Percentiles rank a stretch among this genome's conserved stretches.
Evolutionary conservation across 2,797 vertebrate species (phyloP).

Genomic region (Cyprinella venusta): DNA sequence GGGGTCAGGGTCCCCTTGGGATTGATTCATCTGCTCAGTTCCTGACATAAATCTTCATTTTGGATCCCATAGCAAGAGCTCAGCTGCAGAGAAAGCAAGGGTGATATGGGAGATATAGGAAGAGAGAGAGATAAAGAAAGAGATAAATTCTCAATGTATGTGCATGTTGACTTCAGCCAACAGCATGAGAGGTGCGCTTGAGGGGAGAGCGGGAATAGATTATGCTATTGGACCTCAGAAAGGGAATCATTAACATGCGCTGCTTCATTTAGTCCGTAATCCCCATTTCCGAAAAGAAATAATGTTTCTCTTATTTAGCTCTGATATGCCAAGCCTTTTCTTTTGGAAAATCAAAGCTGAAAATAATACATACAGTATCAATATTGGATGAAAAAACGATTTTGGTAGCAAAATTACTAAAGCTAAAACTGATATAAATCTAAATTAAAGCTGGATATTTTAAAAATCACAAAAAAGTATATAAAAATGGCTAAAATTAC

Average conservation of each 20-base stretch:
- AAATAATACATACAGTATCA: neutral
- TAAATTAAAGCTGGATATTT: neutral
- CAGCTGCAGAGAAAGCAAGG: slow-evolving; percentile 9
- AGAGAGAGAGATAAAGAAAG: neutral
- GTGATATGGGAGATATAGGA: slow-evolving; percentile 28
- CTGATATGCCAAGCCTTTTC: neutral
- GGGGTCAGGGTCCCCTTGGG: slow-evolving; percentile 46
- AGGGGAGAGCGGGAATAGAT: slow-evolving; percentile 45
- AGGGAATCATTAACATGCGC: slow-evolving; percentile 52
- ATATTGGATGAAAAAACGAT: neutral
- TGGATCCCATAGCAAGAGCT: slow-evolving; percentile 37
- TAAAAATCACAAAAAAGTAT: neutral
- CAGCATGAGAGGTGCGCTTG: slow-evolving; percentile 47
- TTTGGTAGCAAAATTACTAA: neutral
- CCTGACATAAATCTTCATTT: slow-evolving; percentile 58
- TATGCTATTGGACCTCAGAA: slow-evolving; percentile 47
- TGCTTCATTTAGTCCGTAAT: slow-evolving; percentile 58
- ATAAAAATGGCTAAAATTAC: neutral
- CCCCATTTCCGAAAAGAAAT: slow-evolving; percentile 48
- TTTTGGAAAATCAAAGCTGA: neutral
- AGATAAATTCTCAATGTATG: neutral
- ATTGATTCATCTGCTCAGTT: slow-evolving; percentile 50
- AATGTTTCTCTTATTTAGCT: slow-evolving; percentile 39
- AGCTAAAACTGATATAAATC: no score
- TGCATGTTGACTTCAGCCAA: slow-evolving; percentile 34